Evolutionary conservation across 2,113 vertebrate genomes (phyloP).

Genomic region (Periophthalmus modestus): DNA sequence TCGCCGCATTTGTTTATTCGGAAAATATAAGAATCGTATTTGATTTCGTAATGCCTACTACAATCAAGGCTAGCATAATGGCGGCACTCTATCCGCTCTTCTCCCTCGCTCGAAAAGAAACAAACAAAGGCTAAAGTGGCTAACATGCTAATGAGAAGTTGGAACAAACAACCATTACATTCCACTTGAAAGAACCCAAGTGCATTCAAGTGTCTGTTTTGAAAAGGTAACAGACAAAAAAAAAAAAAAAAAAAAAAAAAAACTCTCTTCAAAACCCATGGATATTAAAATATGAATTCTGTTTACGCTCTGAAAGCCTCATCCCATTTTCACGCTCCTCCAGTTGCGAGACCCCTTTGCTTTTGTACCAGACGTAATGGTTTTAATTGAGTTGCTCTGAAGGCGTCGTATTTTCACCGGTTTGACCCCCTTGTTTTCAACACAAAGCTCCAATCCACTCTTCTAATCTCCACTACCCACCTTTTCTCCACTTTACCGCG

Average conservation of each 20-base stretch:
- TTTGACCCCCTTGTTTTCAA: constrained; percentile 19
- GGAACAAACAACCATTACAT: constrained; percentile 11
- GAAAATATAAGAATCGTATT: not conserved
- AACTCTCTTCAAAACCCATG: not conserved
- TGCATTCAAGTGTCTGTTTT: constrained; percentile 3
- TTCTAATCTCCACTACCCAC: not conserved
- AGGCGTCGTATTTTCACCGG: constrained; percentile 5
- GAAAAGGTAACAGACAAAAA: not conserved
- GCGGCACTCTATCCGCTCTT: not conserved
- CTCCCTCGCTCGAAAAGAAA: not conserved
- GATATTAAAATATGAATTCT: constrained; percentile 3
- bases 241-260: constrained; percentile 6
- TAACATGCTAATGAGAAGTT: constrained; percentile 3
- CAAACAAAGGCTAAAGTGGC: constrained; percentile 9
- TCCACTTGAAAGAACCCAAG: constrained; percentile 14
- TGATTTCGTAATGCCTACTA: not conserved
- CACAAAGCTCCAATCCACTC: not conserved
- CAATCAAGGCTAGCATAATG: not conserved
- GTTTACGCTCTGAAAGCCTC: not conserved
- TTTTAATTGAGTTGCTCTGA: constrained; percentile 14
- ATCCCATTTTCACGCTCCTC: not conserved
- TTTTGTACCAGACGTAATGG: not conserved
- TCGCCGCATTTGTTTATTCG: not conserved
- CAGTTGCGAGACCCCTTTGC: not conserved
- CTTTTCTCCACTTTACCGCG: not conserved